A percentile compares a stretch with the other conserved stretches of the same genome.
These are phyloP conservation scores for Jaculus jaculus DNA, from an alignment of 2,113 vertebrate species.

Conservation along the genomic window DNA sequence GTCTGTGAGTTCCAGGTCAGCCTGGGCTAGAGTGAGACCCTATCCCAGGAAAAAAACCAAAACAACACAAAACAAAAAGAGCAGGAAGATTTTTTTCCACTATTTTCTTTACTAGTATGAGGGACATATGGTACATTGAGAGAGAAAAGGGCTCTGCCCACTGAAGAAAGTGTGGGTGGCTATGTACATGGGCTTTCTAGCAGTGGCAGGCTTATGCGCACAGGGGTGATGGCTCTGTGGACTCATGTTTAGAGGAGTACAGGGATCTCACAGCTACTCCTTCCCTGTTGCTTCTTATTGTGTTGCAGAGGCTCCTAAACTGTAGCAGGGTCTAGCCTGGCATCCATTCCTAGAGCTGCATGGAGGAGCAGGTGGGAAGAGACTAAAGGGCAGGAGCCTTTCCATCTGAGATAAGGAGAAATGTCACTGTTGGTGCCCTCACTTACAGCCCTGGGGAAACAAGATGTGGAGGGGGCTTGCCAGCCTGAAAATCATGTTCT, in stretches of 20 bases:
- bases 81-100: not conserved
- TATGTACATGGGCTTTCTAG: not conserved
- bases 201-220: not conserved
- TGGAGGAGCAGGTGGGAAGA: not conserved
- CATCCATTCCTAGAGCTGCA: not conserved
- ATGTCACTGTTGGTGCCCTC: not conserved
- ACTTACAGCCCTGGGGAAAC: not conserved
- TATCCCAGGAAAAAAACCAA: too few relatives aligned
- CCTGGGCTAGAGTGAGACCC: too few relatives aligned
- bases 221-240: not conserved
- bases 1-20: too few relatives aligned
- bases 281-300: not conserved
- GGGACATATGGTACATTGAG: slow-evolving; percentile 20
- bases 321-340: too few relatives aligned
- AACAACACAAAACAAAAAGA: too few relatives aligned
- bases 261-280: not conserved
- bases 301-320: not conserved
- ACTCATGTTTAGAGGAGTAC: not conserved
- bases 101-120: not conserved
- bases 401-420: not conserved
- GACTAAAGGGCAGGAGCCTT: not conserved
- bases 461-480: not conserved
- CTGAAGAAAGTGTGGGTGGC: not conserved
- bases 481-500: not conserved
- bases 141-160: not conserved